Evolutionary conservation across 2,888 invertebrate genomes (phyloP).

Genomic region (Onthophagus sagittarius): DNA sequence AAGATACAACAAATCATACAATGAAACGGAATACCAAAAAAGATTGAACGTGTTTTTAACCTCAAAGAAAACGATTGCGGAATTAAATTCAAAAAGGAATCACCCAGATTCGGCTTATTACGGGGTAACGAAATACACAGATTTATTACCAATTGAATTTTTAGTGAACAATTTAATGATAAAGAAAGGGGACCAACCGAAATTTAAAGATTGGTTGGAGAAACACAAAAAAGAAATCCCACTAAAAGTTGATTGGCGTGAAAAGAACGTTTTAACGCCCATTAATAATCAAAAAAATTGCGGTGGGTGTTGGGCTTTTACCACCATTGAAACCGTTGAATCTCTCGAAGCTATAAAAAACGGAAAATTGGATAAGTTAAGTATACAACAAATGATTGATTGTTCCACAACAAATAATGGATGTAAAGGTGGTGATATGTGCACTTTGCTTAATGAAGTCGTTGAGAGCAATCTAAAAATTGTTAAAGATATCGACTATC

Average conservation of each 20-base stretch:
- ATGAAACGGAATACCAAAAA: conserved; percentile 42
- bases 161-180: conserved; percentile 30
- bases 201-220: conserved; percentile 3
- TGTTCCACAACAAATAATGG: conserved; percentile 70
- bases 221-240: conserved; percentile 30
- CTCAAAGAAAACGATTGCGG: conserved; percentile 48
- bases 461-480: conserved; percentile 54
- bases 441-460: conserved; percentile 73
- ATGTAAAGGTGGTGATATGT: conserved; percentile 78
- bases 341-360: conserved; percentile 69
- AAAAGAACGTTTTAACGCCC: conserved; percentile 61
- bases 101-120: conserved; percentile 50
- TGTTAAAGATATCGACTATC: conserved; percentile 59
- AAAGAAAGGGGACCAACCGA: conserved; percentile 15
- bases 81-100: conserved; percentile 45
- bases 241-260: conserved; percentile 47
- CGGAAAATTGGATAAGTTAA: conserved; percentile 58
- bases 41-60: conserved; percentile 39
- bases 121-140: conserved; percentile 58
- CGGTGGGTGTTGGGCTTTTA: conserved; percentile 87
- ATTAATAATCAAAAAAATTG: conserved; percentile 71
- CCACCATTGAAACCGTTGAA: conserved; percentile 70
- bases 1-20: conserved; percentile 51
- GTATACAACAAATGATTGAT: conserved; percentile 79
- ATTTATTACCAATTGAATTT: conserved; percentile 57